Percentiles rank a stretch among this genome's conserved stretches.
Conservation (phyloP, 2,888 invertebrate species). For the Drosophila mettleri region DNA sequence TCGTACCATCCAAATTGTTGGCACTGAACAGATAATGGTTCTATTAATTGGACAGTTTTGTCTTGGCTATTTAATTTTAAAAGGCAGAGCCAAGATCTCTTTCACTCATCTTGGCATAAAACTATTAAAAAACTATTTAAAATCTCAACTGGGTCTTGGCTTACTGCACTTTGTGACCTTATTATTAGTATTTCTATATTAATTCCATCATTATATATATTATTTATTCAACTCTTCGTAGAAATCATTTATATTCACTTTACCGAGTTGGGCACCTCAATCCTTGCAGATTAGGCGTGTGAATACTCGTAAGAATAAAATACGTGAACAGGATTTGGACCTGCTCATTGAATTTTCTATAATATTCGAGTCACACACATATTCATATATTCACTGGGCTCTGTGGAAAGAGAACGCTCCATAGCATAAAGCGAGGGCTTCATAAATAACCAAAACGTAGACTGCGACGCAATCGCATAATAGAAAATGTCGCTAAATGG, state of each 20-base stretch:
- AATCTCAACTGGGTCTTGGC: too few species aligned
- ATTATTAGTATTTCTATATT: too few species aligned
- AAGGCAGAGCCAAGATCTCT: too few species aligned
- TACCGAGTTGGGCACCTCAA: not conserved
- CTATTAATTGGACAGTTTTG: not conserved
- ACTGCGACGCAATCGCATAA: conserved; percentile 64
- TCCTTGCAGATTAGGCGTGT: not conserved
- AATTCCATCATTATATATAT: too few species aligned
- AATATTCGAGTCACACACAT: not conserved
- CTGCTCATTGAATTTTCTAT: not conserved
- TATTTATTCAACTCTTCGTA: too few species aligned
- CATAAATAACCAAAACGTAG: conserved; percentile 45
- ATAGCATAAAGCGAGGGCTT: conserved; percentile 23
- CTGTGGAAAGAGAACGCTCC: conserved; percentile 12
- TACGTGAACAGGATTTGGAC: not conserved
- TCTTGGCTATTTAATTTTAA: not conserved
- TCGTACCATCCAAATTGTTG: not conserved
- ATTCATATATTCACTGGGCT: not conserved
- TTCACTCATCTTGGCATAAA: too few species aligned
- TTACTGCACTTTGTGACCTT: too few species aligned
- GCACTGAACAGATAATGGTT: not conserved
- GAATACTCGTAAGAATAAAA: not conserved
- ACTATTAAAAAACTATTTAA: too few species aligned
- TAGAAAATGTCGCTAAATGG: conserved; percentile 70
- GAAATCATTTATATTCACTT: too few species aligned